These are phyloP conservation scores for Phylloscopus collybita DNA, from an alignment of 2,797 vertebrate species.

Conservation along the genomic window DNA sequence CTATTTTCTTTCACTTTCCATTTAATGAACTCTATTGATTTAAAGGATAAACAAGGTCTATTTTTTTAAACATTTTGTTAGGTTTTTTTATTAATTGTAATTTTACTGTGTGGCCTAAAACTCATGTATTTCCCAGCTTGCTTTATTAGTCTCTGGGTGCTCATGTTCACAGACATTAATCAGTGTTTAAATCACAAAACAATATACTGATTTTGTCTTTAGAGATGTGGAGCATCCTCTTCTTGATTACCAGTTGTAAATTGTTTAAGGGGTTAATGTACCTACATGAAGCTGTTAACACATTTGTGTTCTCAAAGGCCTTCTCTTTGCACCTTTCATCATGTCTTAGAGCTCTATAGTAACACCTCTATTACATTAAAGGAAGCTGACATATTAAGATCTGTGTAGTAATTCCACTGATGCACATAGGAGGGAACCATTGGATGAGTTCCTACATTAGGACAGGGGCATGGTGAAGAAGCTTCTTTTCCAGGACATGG, in stretches of 20 bases:
- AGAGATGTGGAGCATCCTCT: background rate
- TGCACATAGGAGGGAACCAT: background rate
- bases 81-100: background rate
- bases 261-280: background rate
- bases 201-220: background rate
- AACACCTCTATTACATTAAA: background rate
- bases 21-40: background rate
- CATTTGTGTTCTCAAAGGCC: background rate
- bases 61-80: background rate
- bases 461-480: background rate
- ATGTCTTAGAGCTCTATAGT: background rate
- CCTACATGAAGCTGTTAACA: background rate
- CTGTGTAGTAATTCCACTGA: background rate
- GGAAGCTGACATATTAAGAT: background rate
- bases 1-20: background rate
- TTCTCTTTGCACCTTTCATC: background rate
- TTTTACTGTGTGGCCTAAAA: background rate
- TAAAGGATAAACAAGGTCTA: background rate
- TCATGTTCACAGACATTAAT: background rate
- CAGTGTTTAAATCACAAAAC: background rate
- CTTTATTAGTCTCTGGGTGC: background rate
- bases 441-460: background rate
- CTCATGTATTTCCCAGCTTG: background rate
- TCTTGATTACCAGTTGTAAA: background rate
- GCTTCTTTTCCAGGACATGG: background rate